Evolutionary conservation across 2,113 vertebrate genomes (phyloP).

Genomic region (Varanus komodoensis): DNA sequence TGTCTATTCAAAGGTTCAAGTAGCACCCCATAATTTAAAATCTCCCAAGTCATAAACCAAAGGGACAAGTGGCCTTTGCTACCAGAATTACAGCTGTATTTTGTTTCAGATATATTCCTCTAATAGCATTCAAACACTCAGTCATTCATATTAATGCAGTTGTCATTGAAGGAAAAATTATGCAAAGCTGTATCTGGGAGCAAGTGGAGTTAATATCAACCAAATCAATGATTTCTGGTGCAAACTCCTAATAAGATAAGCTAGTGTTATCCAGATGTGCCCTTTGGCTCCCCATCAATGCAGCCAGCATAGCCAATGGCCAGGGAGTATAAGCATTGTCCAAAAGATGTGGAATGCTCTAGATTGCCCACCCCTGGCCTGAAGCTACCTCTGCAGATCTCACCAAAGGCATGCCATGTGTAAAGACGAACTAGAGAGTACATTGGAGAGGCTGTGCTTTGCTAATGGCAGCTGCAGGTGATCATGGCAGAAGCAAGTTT

Average conservation of each 20-base stretch:
- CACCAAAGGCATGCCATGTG: no score
- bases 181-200: background rate
- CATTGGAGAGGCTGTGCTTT: background rate
- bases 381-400: background rate
- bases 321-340: background rate
- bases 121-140: background rate
- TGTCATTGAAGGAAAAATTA: background rate
- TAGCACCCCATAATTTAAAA: background rate
- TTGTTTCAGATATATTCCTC: background rate
- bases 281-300: no score
- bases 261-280: no score
- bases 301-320: no score
- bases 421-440: background rate
- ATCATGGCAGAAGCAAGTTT: background rate
- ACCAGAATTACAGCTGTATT: background rate
- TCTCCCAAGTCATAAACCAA: accelerated
- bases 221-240: background rate
- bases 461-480: background rate
- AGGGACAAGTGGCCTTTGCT: background rate
- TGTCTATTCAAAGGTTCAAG: background rate
- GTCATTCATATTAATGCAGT: background rate
- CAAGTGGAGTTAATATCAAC: background rate
- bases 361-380: background rate
- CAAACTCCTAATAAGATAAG: background rate
- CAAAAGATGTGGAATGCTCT: no score